These are phyloP conservation scores for Chrysomela aeneicollis DNA, from an alignment of 2,888 invertebrate species.

Conservation along the genomic window DNA sequence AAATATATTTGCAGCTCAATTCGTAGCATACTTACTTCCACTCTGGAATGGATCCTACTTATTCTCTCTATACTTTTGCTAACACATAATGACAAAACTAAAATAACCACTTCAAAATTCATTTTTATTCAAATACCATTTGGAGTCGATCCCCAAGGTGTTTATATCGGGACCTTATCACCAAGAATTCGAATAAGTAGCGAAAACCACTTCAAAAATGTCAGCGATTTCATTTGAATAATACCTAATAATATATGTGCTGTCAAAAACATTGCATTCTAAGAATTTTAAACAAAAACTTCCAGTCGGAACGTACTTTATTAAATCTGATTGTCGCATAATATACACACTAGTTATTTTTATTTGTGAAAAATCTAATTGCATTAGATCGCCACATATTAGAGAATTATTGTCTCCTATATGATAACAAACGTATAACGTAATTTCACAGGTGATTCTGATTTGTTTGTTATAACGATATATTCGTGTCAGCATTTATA, in stretches of 20 bases:
- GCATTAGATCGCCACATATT: too few species aligned
- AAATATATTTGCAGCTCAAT: too few species aligned
- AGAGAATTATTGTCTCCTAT: too few species aligned
- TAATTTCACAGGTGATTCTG: too few species aligned
- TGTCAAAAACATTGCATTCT: neutral
- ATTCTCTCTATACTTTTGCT: neutral
- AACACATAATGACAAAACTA: neutral
- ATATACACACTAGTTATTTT: too few species aligned
- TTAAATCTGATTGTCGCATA: too few species aligned
- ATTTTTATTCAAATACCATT: neutral
- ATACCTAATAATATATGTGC: neutral
- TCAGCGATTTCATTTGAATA: neutral
- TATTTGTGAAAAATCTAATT: too few species aligned
- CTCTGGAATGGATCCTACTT: neutral
- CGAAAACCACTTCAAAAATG: neutral
- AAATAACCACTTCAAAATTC: neutral
- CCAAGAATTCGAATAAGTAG: neutral
- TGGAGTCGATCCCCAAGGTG: neutral
- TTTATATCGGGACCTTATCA: neutral
- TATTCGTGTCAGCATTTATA: too few species aligned
- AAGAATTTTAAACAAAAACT: neutral
- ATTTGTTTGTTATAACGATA: too few species aligned
- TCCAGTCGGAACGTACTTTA: too few species aligned
- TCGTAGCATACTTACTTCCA: neutral
- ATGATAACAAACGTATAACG: too few species aligned